A percentile compares a stretch with the other conserved stretches of the same genome.
These are phyloP conservation scores for Danaus chrysippus DNA, from an alignment of 2,888 invertebrate genomes.

Conservation along the genomic window DNA sequence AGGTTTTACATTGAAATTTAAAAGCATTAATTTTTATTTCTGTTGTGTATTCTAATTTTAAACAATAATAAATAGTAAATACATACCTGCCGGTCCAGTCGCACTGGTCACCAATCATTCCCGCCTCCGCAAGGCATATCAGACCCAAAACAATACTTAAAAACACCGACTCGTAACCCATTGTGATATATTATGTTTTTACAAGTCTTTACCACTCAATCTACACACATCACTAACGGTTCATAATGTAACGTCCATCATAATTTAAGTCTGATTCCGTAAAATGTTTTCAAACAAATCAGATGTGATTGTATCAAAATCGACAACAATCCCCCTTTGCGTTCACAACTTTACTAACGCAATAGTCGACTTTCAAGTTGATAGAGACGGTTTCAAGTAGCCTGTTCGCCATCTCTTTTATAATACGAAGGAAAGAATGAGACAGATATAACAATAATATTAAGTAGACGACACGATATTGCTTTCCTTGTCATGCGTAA, in stretches of 20 bases:
- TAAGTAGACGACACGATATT: constrained; percentile 31
- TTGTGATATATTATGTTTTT: constrained; percentile 39
- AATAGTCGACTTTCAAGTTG: constrained; percentile 26
- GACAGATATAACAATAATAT: constrained; percentile 44
- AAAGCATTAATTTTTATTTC: too few species aligned
- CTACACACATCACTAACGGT: constrained; percentile 36
- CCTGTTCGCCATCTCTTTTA: constrained; percentile 23
- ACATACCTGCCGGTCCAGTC: constrained; percentile 84
- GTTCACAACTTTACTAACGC: constrained; percentile 49
- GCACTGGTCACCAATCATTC: constrained; percentile 82
- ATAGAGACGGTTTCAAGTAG: constrained; percentile 36
- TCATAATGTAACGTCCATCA: constrained; percentile 37
- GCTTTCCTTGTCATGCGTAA: constrained; percentile 26
- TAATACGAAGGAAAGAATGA: constrained; percentile 41
- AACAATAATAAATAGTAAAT: constrained; percentile 34
- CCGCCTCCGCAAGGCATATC: constrained; percentile 70
- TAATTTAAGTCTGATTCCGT: constrained; percentile 35
- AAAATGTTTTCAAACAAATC: constrained; percentile 39
- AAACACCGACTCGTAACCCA: constrained; percentile 54
- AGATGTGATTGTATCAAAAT: constrained; percentile 44
- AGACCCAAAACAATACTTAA: constrained; percentile 67
- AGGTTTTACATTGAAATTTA: too few species aligned
- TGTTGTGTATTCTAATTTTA: background rate
- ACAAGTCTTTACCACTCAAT: constrained; percentile 41
- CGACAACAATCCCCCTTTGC: constrained; percentile 35